These are phyloP conservation scores for Cryptoblepharus egeriae DNA, from an alignment of 2,797 vertebrate species.

Conservation along the genomic window DNA sequence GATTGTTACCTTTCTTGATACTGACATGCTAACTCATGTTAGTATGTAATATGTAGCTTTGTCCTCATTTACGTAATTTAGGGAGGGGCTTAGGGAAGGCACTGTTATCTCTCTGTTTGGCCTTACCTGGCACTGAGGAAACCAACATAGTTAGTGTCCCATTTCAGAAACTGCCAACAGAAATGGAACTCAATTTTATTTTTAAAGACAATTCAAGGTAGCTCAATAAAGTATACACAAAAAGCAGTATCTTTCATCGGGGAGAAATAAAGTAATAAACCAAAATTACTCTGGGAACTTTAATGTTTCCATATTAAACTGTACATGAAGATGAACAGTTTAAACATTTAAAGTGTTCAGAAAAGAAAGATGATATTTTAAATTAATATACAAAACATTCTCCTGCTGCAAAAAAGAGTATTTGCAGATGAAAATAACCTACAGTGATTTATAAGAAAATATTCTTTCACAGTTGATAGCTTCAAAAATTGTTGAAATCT, in stretches of 20 bases:
- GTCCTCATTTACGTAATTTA: background rate
- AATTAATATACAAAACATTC: background rate
- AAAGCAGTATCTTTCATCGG: background rate
- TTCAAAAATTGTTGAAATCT: background rate
- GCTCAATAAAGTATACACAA: background rate
- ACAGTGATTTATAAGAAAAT: background rate
- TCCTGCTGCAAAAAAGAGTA: background rate
- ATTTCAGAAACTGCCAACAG: background rate
- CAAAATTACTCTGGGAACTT: conserved; percentile 43
- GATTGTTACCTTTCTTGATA: too few species aligned
- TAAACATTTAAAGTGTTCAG: background rate
- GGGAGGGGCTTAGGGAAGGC: background rate
- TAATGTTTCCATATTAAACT: conserved; percentile 22
- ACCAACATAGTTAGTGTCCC: background rate
- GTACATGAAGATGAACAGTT: background rate
- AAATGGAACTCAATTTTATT: background rate
- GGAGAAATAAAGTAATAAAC: background rate
- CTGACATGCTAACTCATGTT: background rate
- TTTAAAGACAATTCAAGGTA: background rate
- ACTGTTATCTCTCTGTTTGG: background rate
- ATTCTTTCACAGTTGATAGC: background rate
- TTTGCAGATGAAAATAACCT: background rate
- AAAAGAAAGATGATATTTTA: background rate
- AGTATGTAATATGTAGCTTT: conserved; percentile 56
- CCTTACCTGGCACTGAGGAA: background rate